Evolutionary conservation across 1,140 invertebrate genomes (phyloP).

Genomic region (Steinernema khuongi): DNA sequence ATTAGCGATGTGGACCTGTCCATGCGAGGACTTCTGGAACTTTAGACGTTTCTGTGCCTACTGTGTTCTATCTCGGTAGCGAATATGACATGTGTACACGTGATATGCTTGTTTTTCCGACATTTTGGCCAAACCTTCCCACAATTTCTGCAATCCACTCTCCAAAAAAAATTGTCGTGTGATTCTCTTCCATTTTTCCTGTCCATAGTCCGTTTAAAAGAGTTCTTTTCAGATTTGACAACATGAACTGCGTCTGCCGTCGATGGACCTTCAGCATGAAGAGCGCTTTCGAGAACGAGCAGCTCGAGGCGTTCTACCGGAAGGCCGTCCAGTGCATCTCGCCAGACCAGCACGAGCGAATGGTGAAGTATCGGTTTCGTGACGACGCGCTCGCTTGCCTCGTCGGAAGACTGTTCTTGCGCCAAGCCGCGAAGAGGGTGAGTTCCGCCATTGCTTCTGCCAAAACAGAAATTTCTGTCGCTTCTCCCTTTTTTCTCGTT

Average conservation of each 20-base stretch:
- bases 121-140: too few species aligned
- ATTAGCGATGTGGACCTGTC: too few species aligned
- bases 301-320: conserved; percentile 54
- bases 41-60: too few species aligned
- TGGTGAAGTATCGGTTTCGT: conserved; percentile 45
- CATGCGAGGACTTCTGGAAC: too few species aligned
- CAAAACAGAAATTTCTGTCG: background rate
- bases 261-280: conserved; percentile 55
- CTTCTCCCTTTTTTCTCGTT: conserved; percentile 21
- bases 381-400: conserved; percentile 54
- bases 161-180: background rate
- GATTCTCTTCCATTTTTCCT: background rate
- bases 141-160: background rate
- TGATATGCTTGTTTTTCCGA: too few species aligned
- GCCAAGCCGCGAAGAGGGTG: conserved; percentile 44
- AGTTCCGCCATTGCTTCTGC: background rate
- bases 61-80: too few species aligned
- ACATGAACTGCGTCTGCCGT: conserved; percentile 40
- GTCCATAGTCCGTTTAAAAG: too few species aligned
- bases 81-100: too few species aligned
- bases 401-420: conserved; percentile 52
- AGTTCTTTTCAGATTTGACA: too few species aligned
- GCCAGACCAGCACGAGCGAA: conserved; percentile 50
- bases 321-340: conserved; percentile 51
- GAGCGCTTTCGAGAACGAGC: conserved; percentile 44